Evolutionary conservation across 2,113 vertebrate species (phyloP).

Genomic region (Promerops cafer): DNA sequence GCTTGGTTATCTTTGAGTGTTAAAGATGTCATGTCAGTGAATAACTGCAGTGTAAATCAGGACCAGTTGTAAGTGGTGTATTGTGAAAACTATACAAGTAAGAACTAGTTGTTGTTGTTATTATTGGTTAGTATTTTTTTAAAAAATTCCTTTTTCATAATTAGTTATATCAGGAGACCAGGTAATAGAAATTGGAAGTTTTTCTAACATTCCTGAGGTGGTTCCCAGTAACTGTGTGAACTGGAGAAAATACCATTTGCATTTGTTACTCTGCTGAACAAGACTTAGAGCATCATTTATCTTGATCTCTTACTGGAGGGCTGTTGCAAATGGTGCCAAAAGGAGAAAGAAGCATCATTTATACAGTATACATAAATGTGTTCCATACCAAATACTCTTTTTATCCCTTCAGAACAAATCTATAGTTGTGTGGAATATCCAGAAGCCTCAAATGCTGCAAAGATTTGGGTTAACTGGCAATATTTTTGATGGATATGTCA

Average conservation of each 20-base stretch:
- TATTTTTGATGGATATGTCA: neutral
- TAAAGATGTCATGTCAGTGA: neutral
- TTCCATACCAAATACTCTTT: neutral
- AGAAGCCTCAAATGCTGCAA: neutral
- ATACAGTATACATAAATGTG: neutral
- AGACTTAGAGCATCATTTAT: neutral
- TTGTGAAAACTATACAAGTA: neutral
- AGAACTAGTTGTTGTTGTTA: neutral
- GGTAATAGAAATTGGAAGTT: constrained; percentile 14
- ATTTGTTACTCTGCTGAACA: constrained; percentile 15
- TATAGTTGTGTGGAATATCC: neutral
- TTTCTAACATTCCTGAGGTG: neutral
- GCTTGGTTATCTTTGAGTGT: neutral
- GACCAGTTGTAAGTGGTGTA: neutral
- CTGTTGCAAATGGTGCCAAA: constrained; percentile 2
- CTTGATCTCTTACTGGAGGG: constrained; percentile 17
- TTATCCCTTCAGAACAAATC: constrained; percentile 5
- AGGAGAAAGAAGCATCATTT: neutral
- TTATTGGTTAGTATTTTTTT: neutral
- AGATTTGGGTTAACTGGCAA: neutral
- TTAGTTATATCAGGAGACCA: neutral
- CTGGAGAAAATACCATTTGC: neutral
- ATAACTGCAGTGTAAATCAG: neutral
- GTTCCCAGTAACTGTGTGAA: neutral
- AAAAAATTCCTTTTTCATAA: neutral